Evolutionary conservation across 2,888 invertebrate genomes (phyloP).

Genomic region (Sicus ferrugineus): DNA sequence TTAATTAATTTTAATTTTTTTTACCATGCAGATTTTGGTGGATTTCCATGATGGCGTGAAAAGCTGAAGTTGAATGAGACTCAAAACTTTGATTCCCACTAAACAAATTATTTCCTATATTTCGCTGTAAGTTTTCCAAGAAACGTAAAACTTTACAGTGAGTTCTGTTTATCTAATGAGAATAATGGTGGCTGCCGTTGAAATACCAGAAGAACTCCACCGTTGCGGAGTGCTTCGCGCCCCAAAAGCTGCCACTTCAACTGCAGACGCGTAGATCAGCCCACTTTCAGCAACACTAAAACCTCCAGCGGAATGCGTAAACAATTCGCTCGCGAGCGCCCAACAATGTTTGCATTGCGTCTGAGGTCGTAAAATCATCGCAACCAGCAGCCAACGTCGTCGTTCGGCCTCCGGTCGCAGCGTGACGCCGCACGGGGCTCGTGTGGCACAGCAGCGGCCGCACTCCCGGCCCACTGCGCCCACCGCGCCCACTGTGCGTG

Average conservation of each 20-base stretch:
- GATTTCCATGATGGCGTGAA: too few species aligned
- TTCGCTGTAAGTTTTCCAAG: too few species aligned
- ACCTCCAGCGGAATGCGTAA: conserved; percentile 3
- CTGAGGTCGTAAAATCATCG: conserved; percentile 6
- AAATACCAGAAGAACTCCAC: not conserved
- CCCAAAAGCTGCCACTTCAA: too few species aligned
- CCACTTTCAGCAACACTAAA: too few species aligned
- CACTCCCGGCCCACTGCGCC: not conserved
- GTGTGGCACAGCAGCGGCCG: not conserved
- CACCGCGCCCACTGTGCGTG: not conserved
- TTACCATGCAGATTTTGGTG: too few species aligned
- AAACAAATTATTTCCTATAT: too few species aligned
- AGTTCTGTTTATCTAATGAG: too few species aligned
- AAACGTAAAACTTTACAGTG: too few species aligned
- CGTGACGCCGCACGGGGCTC: not conserved
- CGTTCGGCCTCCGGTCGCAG: not conserved
- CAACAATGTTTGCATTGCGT: not conserved
- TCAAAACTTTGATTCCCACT: too few species aligned
- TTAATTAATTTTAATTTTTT: too few species aligned
- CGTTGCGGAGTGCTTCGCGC: not conserved
- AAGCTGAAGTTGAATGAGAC: too few species aligned
- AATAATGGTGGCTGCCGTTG: not conserved
- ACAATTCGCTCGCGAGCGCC: not conserved
- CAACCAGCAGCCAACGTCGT: not conserved
- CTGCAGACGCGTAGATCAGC: too few species aligned